Evolutionary conservation across 2,113 vertebrate species (phyloP).

Genomic region (Lathamus discolor): DNA sequence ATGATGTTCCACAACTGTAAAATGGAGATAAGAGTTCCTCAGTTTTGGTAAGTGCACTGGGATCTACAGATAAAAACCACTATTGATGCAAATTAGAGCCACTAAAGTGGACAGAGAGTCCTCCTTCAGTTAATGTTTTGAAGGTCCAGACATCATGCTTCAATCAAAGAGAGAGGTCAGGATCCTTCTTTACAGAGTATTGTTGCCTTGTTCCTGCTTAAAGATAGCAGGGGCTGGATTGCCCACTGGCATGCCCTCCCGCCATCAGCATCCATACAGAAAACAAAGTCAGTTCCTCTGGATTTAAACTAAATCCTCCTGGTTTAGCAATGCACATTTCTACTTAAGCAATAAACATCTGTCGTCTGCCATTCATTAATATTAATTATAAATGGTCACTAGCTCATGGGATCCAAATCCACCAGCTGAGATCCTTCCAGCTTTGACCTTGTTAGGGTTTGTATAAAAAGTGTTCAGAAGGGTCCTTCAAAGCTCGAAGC

Average conservation of each 20-base stretch:
- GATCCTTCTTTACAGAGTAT: neutral
- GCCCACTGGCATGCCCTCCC: conserved; percentile 6
- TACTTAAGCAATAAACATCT: conserved; percentile 80
- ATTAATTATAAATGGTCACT: conserved; percentile 79
- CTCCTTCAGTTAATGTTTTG: neutral
- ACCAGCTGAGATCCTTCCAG: conserved; percentile 80
- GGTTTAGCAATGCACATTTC: conserved; percentile 71
- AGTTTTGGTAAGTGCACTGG: neutral
- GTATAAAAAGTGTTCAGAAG: conserved; percentile 74
- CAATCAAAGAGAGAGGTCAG: neutral
- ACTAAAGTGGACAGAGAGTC: neutral
- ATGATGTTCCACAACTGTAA: neutral
- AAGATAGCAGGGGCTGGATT: conserved; percentile 25
- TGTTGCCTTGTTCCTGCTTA: neutral
- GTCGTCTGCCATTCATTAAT: conserved; percentile 81
- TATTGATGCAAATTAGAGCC: neutral
- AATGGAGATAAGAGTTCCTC: neutral
- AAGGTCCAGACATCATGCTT: neutral
- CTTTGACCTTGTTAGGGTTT: conserved; percentile 76
- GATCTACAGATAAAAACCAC: neutral
- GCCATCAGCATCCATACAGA: conserved; percentile 9
- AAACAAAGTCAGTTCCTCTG: conserved; percentile 59
- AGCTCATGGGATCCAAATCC: conserved; percentile 70
- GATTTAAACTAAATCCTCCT: conserved; percentile 61
- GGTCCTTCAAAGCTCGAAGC: conserved; percentile 39